A percentile compares a stretch with the other conserved stretches of the same genome.
phyloP scores from a whole-genome alignment of 2,888 invertebrate species.

The Drepanosiphum platanoidis region DNA sequence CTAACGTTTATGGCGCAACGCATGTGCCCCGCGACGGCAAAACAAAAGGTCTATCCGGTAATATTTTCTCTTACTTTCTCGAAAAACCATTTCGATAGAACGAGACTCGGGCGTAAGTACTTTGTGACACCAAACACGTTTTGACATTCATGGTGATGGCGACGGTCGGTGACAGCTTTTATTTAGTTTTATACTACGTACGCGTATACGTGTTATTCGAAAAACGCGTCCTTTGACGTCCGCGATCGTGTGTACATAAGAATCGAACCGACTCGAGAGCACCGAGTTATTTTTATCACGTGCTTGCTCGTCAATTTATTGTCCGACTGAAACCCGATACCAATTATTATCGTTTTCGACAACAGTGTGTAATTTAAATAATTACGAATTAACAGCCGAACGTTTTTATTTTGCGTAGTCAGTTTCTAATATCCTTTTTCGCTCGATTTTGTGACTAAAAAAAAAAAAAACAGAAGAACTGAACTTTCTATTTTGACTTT shows the following conservation, averaged over 20 bases:
- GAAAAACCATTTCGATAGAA: neutral
- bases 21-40: too few species aligned
- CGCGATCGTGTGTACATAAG: neutral
- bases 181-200: slow-evolving; percentile 28
- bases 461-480: neutral
- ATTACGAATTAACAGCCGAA: neutral
- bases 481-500: neutral
- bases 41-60: neutral
- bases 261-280: neutral
- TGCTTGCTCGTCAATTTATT: slow-evolving; percentile 12
- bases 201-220: neutral
- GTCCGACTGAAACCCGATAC: slow-evolving; percentile 5
- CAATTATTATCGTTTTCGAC: neutral
- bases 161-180: slow-evolving; percentile 9
- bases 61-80: neutral
- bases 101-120: neutral
- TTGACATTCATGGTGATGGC: neutral
- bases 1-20: too few species aligned
- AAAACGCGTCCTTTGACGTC: slow-evolving; percentile 1
- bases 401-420: neutral
- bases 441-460: neutral
- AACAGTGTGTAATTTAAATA: neutral
- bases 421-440: neutral
- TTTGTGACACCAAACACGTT: neutral
- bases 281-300: slow-evolving; percentile 6